A percentile compares a stretch with the other conserved stretches of the same genome.
Conservation (phyloP, 2,113 vertebrate species). For the Cyphomyrus discorhynchus region DNA sequence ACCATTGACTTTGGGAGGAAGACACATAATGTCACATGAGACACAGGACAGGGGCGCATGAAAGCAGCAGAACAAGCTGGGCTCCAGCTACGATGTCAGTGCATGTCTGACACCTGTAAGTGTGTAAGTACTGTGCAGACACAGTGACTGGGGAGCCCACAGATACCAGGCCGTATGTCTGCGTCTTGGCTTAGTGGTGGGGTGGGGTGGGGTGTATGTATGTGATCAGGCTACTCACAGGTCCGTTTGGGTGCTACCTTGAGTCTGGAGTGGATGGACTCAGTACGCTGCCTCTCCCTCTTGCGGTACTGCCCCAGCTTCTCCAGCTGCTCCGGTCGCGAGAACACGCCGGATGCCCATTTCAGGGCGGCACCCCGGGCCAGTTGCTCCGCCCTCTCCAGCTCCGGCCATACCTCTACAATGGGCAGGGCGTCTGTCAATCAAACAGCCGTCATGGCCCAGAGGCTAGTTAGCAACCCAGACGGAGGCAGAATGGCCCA, state of each 20-base stretch:
- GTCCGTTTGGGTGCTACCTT: constrained; percentile 64
- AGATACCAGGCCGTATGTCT: not conserved
- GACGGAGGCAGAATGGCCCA: not conserved
- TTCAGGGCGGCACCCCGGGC: constrained; percentile 88
- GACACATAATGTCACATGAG: not conserved
- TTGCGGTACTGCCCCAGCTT: constrained; percentile 76
- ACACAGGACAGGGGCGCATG: not conserved
- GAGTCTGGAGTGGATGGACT: constrained; percentile 82
- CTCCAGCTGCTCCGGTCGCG: constrained; percentile 78
- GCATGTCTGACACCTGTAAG: not conserved
- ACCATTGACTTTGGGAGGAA: constrained; percentile 70
- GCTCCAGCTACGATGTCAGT: not conserved
- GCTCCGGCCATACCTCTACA: constrained; percentile 58
- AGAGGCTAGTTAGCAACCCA: not conserved
- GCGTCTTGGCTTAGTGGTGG: not conserved
- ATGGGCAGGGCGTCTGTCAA: constrained; percentile 28
- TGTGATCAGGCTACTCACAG: not conserved
- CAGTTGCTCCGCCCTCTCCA: constrained; percentile 77
- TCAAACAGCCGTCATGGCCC: not conserved
- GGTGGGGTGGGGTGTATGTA: not conserved
- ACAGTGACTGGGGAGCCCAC: not conserved
- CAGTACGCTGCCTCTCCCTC: constrained; percentile 80
- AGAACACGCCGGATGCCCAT: constrained; percentile 93
- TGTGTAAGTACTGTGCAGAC: not conserved
- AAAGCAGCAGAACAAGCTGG: not conserved